phyloP scores from a whole-genome alignment of 2,888 invertebrate genomes.

The Perizoma flavofasciatum region DNA sequence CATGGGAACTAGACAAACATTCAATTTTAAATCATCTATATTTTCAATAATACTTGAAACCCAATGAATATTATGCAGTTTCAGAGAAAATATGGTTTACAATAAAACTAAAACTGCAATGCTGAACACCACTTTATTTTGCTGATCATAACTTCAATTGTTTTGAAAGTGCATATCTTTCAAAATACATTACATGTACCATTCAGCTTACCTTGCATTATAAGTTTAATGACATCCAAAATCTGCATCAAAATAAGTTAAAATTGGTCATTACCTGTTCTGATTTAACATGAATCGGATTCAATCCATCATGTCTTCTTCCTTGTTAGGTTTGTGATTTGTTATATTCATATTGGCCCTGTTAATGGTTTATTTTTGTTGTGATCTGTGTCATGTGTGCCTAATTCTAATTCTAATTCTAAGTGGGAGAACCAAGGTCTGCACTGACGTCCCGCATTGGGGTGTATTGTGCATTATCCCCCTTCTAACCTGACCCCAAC shows the following conservation, averaged over 20 bases:
- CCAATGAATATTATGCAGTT: no score
- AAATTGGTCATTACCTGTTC: slow-evolving; percentile 12
- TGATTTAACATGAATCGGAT: slow-evolving; percentile 25
- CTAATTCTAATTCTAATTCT: no score
- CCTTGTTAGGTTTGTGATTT: slow-evolving; percentile 19
- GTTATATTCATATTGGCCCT: not conserved
- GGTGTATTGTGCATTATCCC: no score
- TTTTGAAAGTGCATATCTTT: not conserved
- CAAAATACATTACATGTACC: not conserved
- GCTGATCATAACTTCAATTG: slow-evolving; percentile 4
- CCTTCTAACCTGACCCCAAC: no score
- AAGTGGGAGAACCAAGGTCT: no score
- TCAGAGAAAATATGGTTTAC: no score
- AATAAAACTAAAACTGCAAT: not conserved
- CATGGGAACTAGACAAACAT: no score
- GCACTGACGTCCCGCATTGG: no score
- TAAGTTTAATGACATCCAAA: slow-evolving; percentile 22
- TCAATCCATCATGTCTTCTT: slow-evolving; percentile 27
- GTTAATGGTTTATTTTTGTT: not conserved
- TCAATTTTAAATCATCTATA: no score
- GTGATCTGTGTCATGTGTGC: not conserved
- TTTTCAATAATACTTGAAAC: no score
- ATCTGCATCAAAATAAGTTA: not conserved
- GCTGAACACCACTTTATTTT: slow-evolving; percentile 3
- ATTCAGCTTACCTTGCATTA: slow-evolving; percentile 5